Evolutionary conservation across 1,140 invertebrate species (phyloP).

Genomic region (Whitmania pigra): DNA sequence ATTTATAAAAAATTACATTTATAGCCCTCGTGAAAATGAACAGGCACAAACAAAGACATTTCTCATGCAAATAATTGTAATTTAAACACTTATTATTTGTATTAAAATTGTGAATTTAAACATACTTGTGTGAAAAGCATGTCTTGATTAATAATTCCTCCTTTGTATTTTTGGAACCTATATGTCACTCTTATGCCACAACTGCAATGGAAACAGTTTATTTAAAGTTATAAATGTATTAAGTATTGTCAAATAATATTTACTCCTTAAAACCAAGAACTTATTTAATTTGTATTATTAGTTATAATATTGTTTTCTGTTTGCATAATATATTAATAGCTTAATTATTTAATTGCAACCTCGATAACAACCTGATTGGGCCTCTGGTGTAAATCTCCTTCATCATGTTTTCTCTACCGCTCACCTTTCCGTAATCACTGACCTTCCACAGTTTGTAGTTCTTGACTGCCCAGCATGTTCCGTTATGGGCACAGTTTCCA

Average conservation of each 20-base stretch:
- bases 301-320: too few species aligned
- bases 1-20: too few species aligned
- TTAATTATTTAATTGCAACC: neutral
- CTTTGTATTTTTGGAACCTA: slow-evolving; percentile 41
- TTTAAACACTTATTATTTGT: too few species aligned
- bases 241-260: too few species aligned
- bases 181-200: slow-evolving; percentile 44
- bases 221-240: too few species aligned
- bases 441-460: slow-evolving; percentile 46
- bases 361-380: slow-evolving; percentile 41
- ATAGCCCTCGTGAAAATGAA: slow-evolving; percentile 28
- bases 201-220: slow-evolving; percentile 27
- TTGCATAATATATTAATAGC: too few species aligned
- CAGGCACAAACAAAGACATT: too few species aligned
- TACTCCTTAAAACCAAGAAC: too few species aligned
- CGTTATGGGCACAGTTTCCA: slow-evolving; percentile 43
- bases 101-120: neutral
- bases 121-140: slow-evolving; percentile 30
- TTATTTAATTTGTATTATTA: too few species aligned
- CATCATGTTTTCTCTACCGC: slow-evolving; percentile 46
- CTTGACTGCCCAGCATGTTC: slow-evolving; percentile 36
- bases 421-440: slow-evolving; percentile 43
- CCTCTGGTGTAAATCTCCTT: slow-evolving; percentile 45
- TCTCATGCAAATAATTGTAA: too few species aligned
- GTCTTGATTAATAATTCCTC: slow-evolving; percentile 43